Percentiles rank a stretch among this genome's conserved stretches.
These are phyloP conservation scores for Brachionus angularis DNA, from an alignment of 1,140 invertebrate species.

Conservation along the genomic window DNA sequence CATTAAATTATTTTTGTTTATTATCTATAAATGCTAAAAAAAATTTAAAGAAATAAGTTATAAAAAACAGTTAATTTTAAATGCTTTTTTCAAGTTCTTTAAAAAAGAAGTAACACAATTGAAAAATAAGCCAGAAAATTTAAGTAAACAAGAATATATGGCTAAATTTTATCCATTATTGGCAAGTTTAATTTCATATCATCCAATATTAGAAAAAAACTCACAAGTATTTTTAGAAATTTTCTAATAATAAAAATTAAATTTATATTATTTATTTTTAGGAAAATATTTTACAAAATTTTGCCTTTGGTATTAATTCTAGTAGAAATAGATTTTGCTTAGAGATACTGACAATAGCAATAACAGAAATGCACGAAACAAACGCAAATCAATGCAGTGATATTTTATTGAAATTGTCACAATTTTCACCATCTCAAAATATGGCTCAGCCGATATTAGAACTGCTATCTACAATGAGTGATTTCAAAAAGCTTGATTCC, in stretches of 20 bases:
- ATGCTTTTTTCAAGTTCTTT: not conserved
- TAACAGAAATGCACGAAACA: constrained; percentile 39
- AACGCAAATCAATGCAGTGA: constrained; percentile 31
- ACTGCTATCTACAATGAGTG: constrained; percentile 34
- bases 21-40: no score
- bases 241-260: not conserved
- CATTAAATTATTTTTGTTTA: no score
- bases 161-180: constrained; percentile 39
- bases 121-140: constrained; percentile 12
- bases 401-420: constrained; percentile 37
- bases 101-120: constrained; percentile 9
- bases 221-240: not conserved
- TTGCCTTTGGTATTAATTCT: constrained; percentile 22
- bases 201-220: constrained; percentile 9
- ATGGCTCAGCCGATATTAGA: constrained; percentile 40
- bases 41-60: no score
- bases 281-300: constrained; percentile 39
- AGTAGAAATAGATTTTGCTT: constrained; percentile 9
- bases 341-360: constrained; percentile 32
- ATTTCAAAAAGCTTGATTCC: constrained; percentile 13
- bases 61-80: not conserved
- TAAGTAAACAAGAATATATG: not conserved
- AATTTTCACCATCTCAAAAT: constrained; percentile 12
- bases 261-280: not conserved
- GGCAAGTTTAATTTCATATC: constrained; percentile 20